These are phyloP conservation scores for Callithrix jacchus DNA, from an alignment of 2,113 vertebrate species.

Conservation along the genomic window DNA sequence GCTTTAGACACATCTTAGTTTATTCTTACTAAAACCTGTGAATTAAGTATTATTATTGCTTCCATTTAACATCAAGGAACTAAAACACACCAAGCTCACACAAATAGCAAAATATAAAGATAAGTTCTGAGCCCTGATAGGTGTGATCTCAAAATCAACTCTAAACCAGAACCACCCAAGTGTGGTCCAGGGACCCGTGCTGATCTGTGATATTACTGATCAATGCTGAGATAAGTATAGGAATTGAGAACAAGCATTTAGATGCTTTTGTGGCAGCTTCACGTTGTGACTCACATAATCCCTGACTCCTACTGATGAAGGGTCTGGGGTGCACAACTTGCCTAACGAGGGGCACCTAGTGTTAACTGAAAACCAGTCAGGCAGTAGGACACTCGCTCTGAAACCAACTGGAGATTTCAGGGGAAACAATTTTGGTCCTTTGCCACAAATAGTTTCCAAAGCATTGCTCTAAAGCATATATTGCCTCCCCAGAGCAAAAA, in stretches of 20 bases:
- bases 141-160: neutral
- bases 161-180: neutral
- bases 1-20: neutral
- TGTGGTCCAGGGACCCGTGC: neutral
- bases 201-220: neutral
- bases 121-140: neutral
- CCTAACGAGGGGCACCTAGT: fast-evolving
- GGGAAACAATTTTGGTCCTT: neutral
- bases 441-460: too few relatives aligned
- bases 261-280: neutral
- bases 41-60: neutral
- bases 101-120: neutral
- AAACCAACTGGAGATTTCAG: neutral
- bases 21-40: neutral
- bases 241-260: neutral
- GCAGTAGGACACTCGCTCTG: neutral
- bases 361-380: neutral
- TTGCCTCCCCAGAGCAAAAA: neutral
- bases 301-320: neutral
- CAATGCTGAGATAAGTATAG: neutral
- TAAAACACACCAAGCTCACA: neutral
- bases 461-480: neutral
- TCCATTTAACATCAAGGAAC: neutral
- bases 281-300: neutral
- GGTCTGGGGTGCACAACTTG: fast-evolving